A percentile compares a stretch with the other conserved stretches of the same genome.
Evolutionary conservation across 2,113 vertebrate species (phyloP).

Genomic region (Calyptomena viridis): DNA sequence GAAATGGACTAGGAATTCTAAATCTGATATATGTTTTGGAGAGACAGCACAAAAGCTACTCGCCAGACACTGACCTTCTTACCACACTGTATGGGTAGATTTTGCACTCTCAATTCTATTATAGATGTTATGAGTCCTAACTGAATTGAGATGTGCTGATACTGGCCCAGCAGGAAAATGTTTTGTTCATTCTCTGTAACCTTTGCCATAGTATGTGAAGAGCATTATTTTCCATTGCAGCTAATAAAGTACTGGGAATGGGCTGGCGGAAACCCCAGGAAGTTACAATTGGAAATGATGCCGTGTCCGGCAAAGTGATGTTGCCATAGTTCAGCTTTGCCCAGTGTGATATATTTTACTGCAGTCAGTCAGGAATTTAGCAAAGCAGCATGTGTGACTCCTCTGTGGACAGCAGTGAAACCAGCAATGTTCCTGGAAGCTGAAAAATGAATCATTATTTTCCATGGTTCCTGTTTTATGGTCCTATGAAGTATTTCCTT

Average conservation of each 20-base stretch:
- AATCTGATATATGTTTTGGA: neutral
- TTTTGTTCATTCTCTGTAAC: neutral
- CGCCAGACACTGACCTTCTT: neutral
- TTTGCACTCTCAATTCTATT: neutral
- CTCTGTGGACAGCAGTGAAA: neutral
- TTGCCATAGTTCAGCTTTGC: neutral
- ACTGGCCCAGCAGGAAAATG: neutral
- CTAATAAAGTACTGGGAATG: neutral
- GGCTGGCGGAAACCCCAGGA: neutral
- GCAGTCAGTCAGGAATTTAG: neutral
- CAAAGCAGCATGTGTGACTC: neutral
- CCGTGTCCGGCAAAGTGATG: neutral
- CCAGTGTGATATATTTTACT: neutral
- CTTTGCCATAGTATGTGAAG: neutral
- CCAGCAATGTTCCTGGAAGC: neutral
- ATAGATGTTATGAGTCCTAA: neutral
- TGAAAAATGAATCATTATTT: conserved; percentile 1
- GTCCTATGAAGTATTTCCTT: neutral
- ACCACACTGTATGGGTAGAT: neutral
- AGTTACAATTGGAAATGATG: neutral
- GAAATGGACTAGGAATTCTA: neutral
- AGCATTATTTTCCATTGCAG: neutral
- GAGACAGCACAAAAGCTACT: neutral
- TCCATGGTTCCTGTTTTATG: conserved; percentile 11
- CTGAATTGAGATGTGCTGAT: neutral